Conservation (phyloP, 2,113 vertebrate species). For the Pimephales promelas region DNA sequence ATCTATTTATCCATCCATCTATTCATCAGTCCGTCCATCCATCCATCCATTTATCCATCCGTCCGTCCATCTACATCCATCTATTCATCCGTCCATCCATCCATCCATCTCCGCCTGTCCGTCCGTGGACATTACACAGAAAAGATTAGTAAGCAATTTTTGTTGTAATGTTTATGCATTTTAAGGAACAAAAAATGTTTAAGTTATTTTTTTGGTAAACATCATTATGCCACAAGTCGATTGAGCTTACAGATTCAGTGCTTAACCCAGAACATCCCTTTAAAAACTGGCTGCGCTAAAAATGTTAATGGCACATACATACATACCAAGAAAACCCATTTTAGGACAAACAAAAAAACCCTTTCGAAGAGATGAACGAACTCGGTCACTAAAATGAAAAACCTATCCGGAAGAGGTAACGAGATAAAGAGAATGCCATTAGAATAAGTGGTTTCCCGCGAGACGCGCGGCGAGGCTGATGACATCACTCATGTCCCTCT, state of each 20-base stretch:
- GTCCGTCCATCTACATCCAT: no score
- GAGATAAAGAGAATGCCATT: conserved; percentile 40
- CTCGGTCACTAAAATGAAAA: conserved; percentile 16
- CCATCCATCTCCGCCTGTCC: no score
- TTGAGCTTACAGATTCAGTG: no score
- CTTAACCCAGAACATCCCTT: neutral
- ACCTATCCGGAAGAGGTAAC: conserved; percentile 32
- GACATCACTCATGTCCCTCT: conserved; percentile 7
- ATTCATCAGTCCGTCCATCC: neutral
- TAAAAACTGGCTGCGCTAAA: neutral
- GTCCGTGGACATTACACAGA: neutral
- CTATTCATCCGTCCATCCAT: no score
- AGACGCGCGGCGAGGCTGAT: conserved; percentile 14
- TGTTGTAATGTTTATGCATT: neutral
- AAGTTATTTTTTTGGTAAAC: neutral
- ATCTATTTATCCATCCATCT: no score
- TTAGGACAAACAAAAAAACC: neutral
- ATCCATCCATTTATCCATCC: no score
- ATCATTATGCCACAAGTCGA: neutral
- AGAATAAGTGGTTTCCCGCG: conserved; percentile 40
- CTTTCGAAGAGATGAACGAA: neutral
- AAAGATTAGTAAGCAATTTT: neutral
- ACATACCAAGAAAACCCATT: neutral
- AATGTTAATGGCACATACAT: neutral
- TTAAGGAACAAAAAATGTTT: neutral